Base-by-base conservation (phyloP, 2,797 vertebrate species). In the Podarcis siculus region DNA sequence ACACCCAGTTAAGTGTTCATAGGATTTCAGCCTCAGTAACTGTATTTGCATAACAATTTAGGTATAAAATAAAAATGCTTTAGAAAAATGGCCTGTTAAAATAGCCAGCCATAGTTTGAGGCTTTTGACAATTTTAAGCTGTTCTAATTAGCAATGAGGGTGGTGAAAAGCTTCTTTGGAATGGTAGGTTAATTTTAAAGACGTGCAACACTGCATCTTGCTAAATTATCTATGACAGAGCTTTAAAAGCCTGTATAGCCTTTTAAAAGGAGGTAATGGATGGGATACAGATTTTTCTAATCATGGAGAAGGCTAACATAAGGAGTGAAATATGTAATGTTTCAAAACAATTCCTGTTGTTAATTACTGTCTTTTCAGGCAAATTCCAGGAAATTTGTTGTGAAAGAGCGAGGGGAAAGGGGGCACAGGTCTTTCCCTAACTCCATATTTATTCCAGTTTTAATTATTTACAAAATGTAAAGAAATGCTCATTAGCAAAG, bases 361-460 rank as follows among this genome's bases (percentile, higher is more conserved):
- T 86, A 79, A 86, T 86, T 79, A 86, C 39, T 77, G 72, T 23
- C 55, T 86, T 77, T 79, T 79, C n/a, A 79, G 37, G 23, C 42
- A 86, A 86, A 86, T 86, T 86, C 77, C 45, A 61, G 45, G 66
- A 71, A 79, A 72, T 55, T 17, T 30, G 66, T 71, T 86, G 42
- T 37, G n/a, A 72, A 86, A 86, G 32, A 25, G 32, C 35, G 30
- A 5, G 25, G 39, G 45, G 37, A 42, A 80, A 39, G 32, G 72
- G 77, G 32, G 30, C 77, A 80, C 39, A 23, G 58, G 21, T 5
- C 39, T 80, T 86, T 32, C 15, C 25, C 35, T n/a, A 67, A 8
- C 3, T n/a, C 27, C 5, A 32, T 49, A 4, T 78, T 75, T 67
- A 30, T 4, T 39, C 2, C 4, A 32, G 1, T 71, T 71, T 39